Percentiles rank a stretch among this genome's conserved stretches.
Evolutionary conservation across 1,140 invertebrate species (phyloP).

Genomic region (Temnothorax curvispinosus): DNA sequence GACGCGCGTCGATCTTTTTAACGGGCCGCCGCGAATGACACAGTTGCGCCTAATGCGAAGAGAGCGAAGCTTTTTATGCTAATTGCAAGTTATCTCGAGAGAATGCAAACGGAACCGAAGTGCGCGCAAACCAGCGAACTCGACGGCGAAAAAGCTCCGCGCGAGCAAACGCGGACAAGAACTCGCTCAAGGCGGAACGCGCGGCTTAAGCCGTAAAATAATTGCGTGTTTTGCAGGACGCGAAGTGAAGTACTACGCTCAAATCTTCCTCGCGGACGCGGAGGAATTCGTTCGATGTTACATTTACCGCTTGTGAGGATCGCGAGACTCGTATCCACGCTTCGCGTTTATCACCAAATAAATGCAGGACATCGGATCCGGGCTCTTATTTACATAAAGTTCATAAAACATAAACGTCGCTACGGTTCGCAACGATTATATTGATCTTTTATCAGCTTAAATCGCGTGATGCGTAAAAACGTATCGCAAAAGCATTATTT

Average conservation of each 20-base stretch:
- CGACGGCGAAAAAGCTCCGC: constrained; percentile 49
- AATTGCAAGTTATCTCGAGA: constrained; percentile 51
- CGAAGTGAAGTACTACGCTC: constrained; percentile 39
- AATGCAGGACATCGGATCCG: not conserved
- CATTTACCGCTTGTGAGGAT: not conserved
- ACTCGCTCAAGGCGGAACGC: constrained; percentile 59
- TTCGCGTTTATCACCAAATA: not conserved
- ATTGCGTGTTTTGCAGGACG: constrained; percentile 56
- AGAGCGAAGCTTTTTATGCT: constrained; percentile 48
- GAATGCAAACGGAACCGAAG: constrained; percentile 34
- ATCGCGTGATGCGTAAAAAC: not conserved
- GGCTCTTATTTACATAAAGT: not conserved
- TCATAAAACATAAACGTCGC: not conserved
- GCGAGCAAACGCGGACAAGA: constrained; percentile 49
- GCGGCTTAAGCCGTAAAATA: constrained; percentile 62
- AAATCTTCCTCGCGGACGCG: constrained; percentile 36
- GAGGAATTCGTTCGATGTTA: constrained; percentile 20
- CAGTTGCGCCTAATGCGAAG: constrained; percentile 45
- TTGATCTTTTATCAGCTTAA: not conserved
- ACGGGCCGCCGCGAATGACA: constrained; percentile 44
- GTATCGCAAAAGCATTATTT: not conserved
- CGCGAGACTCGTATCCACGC: not conserved
- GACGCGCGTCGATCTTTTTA: constrained; percentile 2
- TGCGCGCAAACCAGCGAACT: constrained; percentile 32
- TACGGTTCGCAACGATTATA: not conserved